Percentiles rank a stretch among this genome's conserved stretches.
Conservation (phyloP, 2,888 invertebrate species). For the Linnaemya vulpina region DNA sequence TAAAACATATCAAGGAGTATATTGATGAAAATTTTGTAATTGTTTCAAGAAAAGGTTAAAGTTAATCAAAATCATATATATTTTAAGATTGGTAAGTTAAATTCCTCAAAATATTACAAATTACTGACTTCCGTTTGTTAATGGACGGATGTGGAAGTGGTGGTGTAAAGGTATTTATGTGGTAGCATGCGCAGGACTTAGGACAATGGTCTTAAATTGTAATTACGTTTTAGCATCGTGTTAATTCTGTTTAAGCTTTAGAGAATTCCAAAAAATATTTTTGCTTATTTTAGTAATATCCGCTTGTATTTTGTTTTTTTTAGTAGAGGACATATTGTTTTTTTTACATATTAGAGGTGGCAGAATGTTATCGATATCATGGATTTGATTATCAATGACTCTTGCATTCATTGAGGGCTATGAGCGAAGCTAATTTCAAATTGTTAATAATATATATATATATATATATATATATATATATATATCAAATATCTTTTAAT, state of each 20-base stretch:
- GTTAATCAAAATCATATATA: neutral
- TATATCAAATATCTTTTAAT: neutral
- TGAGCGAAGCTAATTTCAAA: no score
- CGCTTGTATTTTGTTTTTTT: conserved; percentile 53
- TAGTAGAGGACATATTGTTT: conserved; percentile 45
- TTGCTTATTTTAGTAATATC: conserved; percentile 62
- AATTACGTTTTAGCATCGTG: neutral
- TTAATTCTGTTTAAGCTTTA: neutral
- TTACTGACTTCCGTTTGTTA: conserved; percentile 76
- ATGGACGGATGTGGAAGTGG: conserved; percentile 63
- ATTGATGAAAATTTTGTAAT: neutral
- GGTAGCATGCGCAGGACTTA: conserved; percentile 61
- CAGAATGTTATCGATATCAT: conserved; percentile 31
- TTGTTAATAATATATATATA: neutral
- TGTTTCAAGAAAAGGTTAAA: conserved; percentile 3
- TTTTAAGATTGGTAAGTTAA: conserved; percentile 40
- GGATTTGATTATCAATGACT: neutral
- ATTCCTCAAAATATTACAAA: conserved; percentile 72
- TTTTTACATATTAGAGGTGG: conserved; percentile 13
- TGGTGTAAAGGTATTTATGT: conserved; percentile 70
- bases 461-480: neutral
- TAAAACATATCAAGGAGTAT: conserved; percentile 6
- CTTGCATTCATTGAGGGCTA: no score
- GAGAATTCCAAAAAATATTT: conserved; percentile 12
- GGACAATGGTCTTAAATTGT: neutral